These are phyloP conservation scores for Xiphophorus birchmanni DNA, from an alignment of 2,797 vertebrate genomes.

Conservation along the genomic window DNA sequence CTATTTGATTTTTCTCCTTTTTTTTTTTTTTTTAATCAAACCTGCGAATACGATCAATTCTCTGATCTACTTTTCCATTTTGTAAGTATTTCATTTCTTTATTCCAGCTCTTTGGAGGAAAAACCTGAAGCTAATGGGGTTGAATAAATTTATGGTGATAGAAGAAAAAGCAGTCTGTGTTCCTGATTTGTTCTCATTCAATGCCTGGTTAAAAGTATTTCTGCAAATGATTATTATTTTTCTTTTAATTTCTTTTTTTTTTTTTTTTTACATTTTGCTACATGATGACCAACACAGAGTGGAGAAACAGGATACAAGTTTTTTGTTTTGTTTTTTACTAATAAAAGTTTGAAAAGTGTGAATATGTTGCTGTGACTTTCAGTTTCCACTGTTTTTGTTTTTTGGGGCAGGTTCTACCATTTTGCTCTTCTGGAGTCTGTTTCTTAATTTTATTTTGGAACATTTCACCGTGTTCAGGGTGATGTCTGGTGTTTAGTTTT, in stretches of 20 bases:
- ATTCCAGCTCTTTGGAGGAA: constrained; percentile 79
- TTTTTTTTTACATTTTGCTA: too few relatives aligned
- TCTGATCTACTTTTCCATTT: constrained; percentile 79
- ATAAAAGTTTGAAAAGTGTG: constrained; percentile 3
- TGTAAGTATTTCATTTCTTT: constrained; percentile 84
- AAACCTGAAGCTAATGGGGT: constrained; percentile 78
- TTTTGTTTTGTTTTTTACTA: neutral
- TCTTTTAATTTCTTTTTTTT: neutral
- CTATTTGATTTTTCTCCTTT: constrained; percentile 58
- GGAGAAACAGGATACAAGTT: neutral
- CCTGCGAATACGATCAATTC: constrained; percentile 80
- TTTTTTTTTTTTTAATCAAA: constrained; percentile 70
- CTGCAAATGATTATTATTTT: too few relatives aligned
- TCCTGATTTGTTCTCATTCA: constrained; percentile 32
- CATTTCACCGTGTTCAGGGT: too few relatives aligned
- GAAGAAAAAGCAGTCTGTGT: constrained; percentile 62
- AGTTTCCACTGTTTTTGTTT: neutral
- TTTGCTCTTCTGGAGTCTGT: neutral
- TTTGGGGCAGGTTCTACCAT: neutral
- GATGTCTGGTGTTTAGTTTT: too few relatives aligned
- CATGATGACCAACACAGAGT: neutral
- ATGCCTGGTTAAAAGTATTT: neutral
- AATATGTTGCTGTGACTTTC: neutral
- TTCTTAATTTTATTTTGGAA: neutral
- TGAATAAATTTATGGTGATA: constrained; percentile 84